Base-by-base conservation (phyloP, 2,888 invertebrate species). In the Amphipyra berbera region DNA sequence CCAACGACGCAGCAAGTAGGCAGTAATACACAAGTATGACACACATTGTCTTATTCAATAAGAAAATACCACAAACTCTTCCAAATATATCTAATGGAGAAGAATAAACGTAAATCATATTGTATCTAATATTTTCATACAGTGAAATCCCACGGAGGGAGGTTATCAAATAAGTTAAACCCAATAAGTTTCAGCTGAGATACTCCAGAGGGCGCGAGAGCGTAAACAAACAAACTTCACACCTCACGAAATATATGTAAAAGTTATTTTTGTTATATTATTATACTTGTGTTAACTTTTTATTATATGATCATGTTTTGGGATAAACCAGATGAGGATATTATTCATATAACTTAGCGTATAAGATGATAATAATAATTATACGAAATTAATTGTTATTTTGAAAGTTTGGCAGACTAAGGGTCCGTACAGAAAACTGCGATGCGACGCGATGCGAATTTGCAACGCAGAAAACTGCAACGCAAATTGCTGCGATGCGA, bases 141-240 rank as follows among this genome's bases (percentile, higher is more conserved):
- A 64, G 56, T 61, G 42, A 61, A 62, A 59, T 60, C 78, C 74
- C 79, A 49, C 50, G 77, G 63, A 75, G 66, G 58, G 58, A 76
- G 82, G 82, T 88, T 89, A 89, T 89, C 88, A 86, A 89, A 90
- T 90, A 91, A 91, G 88, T 90, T 89, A 84, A 87, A 88, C 88
- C 86, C 88, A 84, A 90, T 88, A 89, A 90, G 89, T 89, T 90
- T 83, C 85, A 76, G 78, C 73, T 77, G 82, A 86, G 83, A 78
- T 73, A 65, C 67, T 67, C 78, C 75, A 61, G 75, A 78, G 76
- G 72, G 71, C 59, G 14, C 30, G 45, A 6, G 44, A 61, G 54
- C 40, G 66, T 61, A 76, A 83, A 80, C 81, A 82, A 84, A 83
- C 82, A 82, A 82, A 84, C 81, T 86, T 85, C 78, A 69, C 77